Base-by-base conservation (phyloP, 2,113 vertebrate species). In the Martes martes region DNA sequence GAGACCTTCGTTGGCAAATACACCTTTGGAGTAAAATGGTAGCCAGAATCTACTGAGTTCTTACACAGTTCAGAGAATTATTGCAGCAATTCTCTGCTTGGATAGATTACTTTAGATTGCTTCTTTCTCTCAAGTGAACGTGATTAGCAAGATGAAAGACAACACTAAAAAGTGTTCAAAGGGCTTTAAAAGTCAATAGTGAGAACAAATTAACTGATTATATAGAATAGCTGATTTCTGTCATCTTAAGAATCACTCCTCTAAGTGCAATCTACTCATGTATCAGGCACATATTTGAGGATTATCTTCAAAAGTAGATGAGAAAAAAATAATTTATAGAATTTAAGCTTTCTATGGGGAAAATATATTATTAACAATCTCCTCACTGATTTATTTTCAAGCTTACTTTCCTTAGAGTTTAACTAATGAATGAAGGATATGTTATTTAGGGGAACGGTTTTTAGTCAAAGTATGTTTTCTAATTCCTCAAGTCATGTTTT, bases 111-210 rank as follows among this genome's bases (percentile, higher is more conserved):
- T 97, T 87, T 14, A 71, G n/a, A 26, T 19, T 69, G 31, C 59
- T 89, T 52, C 59, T 80, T 79, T 96, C 47, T 92, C 78, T 93
- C 63, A 67, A 82, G 33, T n/a, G 31, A 86, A 76, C 21, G 9
- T 87, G 82, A 91, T 90, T 96, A 97, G 90, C 19, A 95, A 55
- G 69, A 97, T 94, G 89, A 98, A 94, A 94, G 33, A 55, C 61
- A 92, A 36, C 50, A 63, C 45, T 86, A 87, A 94, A 91, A 81
- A 86, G 61, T 87, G 36, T 89, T 94, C 45, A 80, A 89, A 84
- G 55, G 67, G 16, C 33, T 94, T 95, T 74, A 84, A 71, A 96
- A 94, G 74, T 96, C 89, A 96, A 92, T 67, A 82, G 47, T 74
- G 47, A 94, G 57, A 87, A 84, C 36, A 96, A 95, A 95, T 94